A percentile compares a stretch with the other conserved stretches of the same genome.
phyloP scores from a whole-genome alignment of 2,113 vertebrate species.

The Penelope pileata region DNA sequence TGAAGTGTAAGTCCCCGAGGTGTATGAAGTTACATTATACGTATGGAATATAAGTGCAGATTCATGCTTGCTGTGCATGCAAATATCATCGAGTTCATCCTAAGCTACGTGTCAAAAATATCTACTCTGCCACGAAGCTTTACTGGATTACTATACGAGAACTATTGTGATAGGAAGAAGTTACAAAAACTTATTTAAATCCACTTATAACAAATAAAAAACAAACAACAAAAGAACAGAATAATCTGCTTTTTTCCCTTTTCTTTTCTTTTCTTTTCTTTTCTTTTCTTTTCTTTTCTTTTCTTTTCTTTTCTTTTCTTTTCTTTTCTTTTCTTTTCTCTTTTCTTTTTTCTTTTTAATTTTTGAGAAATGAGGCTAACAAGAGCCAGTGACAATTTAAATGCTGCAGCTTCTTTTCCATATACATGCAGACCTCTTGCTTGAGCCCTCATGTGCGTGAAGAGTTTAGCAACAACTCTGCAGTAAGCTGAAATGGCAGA shows the following conservation, averaged over 20 bases:
- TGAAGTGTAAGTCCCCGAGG: constrained; percentile 57
- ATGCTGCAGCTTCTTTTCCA: background rate
- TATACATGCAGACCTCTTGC: background rate
- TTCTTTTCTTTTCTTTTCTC: too few relatives aligned
- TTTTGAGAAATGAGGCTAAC: background rate
- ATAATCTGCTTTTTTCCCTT: background rate
- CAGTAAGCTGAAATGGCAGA: background rate
- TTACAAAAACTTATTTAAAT: background rate
- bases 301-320: too few relatives aligned
- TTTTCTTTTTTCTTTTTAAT: background rate
- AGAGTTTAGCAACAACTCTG: background rate
- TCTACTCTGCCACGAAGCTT: background rate
- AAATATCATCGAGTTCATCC: constrained; percentile 19
- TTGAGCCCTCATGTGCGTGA: background rate
- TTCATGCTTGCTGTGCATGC: background rate
- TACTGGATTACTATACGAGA: background rate
- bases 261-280: background rate
- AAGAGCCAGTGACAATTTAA: background rate
- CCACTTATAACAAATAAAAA: background rate
- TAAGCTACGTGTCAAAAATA: background rate
- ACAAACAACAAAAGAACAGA: background rate
- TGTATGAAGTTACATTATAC: constrained; percentile 35
- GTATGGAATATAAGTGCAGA: constrained; percentile 37
- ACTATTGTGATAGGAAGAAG: background rate
- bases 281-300: background rate